Evolutionary conservation across 2,113 vertebrate genomes (phyloP).

Genomic region (Spermophilus dauricus): DNA sequence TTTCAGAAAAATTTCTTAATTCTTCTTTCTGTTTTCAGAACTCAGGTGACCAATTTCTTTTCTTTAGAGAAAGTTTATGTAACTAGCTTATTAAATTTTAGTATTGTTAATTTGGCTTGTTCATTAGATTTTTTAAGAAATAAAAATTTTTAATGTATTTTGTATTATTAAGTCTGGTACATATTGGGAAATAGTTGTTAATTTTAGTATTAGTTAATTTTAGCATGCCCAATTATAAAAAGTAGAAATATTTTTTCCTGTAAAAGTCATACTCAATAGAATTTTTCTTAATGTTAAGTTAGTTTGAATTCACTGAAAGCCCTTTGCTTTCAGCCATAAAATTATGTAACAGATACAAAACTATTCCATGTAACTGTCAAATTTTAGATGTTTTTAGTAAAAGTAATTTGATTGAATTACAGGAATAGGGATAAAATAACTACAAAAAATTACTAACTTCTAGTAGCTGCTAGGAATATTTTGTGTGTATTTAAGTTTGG

Average conservation of each 20-base stretch:
- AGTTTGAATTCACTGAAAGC: background rate
- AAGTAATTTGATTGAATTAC: conserved; percentile 51
- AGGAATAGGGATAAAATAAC: conserved; percentile 46
- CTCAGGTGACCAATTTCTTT: conserved; percentile 3
- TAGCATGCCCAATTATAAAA: background rate
- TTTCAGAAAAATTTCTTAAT: conserved; percentile 24
- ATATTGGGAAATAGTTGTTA: conserved; percentile 32
- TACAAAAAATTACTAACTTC: conserved; percentile 55
- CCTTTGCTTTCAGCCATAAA: conserved; percentile 17
- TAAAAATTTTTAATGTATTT: conserved; percentile 11
- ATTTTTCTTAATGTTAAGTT: conserved; percentile 49
- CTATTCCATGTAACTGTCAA: background rate
- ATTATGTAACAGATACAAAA: conserved; percentile 12
- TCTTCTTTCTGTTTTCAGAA: conserved; percentile 37
- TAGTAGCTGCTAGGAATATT: conserved; percentile 28
- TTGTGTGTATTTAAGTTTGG: background rate
- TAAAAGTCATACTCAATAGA: conserved; percentile 19
- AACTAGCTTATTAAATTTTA: conserved; percentile 34
- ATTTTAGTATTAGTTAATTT: conserved; percentile 54
- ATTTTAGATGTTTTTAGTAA: conserved; percentile 39
- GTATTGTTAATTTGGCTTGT: conserved; percentile 39
- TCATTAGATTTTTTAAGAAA: conserved; percentile 23
- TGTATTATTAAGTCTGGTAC: background rate
- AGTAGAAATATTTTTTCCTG: conserved; percentile 16
- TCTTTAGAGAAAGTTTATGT: conserved; percentile 23